Conservation (phyloP, 1,140 invertebrate genomes). For the Bilobella aurantiaca region DNA sequence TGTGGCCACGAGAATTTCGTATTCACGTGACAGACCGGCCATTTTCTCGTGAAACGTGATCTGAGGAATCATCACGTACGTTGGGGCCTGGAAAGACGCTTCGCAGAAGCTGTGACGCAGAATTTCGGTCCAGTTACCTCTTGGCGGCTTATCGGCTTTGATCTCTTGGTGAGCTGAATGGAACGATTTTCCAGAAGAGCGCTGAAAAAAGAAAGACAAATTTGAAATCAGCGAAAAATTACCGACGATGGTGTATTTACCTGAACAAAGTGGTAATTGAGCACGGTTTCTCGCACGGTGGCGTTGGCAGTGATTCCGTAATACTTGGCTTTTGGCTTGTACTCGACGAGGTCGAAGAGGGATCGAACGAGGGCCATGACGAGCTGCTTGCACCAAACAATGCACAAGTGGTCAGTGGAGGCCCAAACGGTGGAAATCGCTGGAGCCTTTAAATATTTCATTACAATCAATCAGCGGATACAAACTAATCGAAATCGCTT, state of each 20-base stretch:
- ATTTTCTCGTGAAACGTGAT: constrained; percentile 16
- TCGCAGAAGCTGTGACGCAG: background rate
- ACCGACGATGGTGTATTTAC: too few species aligned
- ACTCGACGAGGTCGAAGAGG: constrained; percentile 68
- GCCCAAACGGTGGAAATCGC: constrained; percentile 69
- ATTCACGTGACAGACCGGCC: background rate
- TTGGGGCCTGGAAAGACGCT: background rate
- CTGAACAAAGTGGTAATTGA: constrained; percentile 50
- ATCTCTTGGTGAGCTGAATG: constrained; percentile 4
- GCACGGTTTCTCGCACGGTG: constrained; percentile 37
- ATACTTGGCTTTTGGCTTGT: constrained; percentile 29
- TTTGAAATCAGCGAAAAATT: background rate
- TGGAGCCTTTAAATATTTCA: constrained; percentile 10
- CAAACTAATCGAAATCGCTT: constrained; percentile 11
- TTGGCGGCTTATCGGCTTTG: background rate
- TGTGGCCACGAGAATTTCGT: constrained; percentile 17
- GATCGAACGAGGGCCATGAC: constrained; percentile 65
- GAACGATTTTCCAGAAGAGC: constrained; percentile 19
- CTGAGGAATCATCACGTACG: constrained; percentile 24
- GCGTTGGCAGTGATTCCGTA: constrained; percentile 35
- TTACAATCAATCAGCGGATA: too few species aligned
- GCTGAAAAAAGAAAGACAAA: constrained; percentile 13
- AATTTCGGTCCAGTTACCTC: constrained; percentile 13
- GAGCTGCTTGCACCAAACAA: constrained; percentile 84
- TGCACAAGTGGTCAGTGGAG: constrained; percentile 74